Evolutionary conservation across 1,140 invertebrate species (phyloP).

Genomic region (Pseudomyrmex sp.): DNA sequence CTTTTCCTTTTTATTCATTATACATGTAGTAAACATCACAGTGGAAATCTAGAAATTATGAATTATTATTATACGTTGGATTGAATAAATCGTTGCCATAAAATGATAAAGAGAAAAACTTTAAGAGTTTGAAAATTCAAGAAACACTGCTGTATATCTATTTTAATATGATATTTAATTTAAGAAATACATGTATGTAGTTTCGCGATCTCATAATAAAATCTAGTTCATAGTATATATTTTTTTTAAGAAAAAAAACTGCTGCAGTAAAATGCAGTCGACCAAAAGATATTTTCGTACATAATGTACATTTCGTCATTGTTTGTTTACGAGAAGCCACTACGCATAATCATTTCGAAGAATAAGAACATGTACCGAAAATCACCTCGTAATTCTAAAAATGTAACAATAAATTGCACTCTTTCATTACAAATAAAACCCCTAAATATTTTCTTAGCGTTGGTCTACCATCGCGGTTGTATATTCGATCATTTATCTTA

Average conservation of each 20-base stretch:
- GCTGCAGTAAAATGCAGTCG: not conserved
- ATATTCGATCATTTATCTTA: not conserved
- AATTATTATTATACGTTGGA: too few relatives aligned
- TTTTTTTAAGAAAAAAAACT: not conserved
- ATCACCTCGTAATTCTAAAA: conserved; percentile 18
- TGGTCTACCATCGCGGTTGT: not conserved
- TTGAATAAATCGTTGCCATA: too few relatives aligned
- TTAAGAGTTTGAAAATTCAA: not conserved
- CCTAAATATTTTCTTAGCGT: conserved; percentile 28
- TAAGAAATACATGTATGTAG: not conserved
- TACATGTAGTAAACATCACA: not conserved
- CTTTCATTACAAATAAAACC: not conserved
- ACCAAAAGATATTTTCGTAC: conserved; percentile 4
- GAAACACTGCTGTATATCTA: conserved; percentile 2
- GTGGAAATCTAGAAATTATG: not conserved
- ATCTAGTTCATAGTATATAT: too few relatives aligned
- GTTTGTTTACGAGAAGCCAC: conserved; percentile 10
- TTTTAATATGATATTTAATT: not conserved
- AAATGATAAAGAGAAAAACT: too few relatives aligned
- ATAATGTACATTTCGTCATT: not conserved
- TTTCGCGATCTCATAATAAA: not conserved
- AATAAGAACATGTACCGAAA: conserved; percentile 9
- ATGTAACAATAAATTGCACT: conserved; percentile 12
- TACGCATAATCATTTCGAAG: not conserved
- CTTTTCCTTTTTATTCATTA: not conserved